These are phyloP conservation scores for Lacanobia oleracea DNA, from an alignment of 2,888 invertebrate genomes.

Conservation along the genomic window DNA sequence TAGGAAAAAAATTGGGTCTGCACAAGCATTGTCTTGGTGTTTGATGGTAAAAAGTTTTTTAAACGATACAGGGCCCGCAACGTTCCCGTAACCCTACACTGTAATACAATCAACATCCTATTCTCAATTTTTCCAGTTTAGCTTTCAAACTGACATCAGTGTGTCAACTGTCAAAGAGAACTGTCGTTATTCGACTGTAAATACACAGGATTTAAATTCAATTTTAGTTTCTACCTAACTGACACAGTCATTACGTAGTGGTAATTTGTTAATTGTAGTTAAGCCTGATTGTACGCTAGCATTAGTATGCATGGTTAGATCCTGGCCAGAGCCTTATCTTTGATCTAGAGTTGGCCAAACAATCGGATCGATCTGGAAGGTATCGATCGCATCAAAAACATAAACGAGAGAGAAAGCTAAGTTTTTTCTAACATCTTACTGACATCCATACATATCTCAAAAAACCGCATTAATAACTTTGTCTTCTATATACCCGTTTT, in stretches of 20 bases:
- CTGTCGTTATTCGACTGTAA: not conserved
- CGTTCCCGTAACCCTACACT: too few relatives aligned
- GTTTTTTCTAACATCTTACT: not conserved
- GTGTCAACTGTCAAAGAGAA: not conserved
- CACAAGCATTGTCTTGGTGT: too few relatives aligned
- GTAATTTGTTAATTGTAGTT: slow-evolving; percentile 49
- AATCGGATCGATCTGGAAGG: slow-evolving; percentile 16
- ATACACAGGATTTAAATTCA: slow-evolving; percentile 2
- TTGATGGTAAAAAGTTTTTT: too few relatives aligned
- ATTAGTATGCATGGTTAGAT: slow-evolving; percentile 52
- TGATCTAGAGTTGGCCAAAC: slow-evolving; percentile 20
- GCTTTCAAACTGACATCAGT: not conserved
- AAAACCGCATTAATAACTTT: too few relatives aligned
- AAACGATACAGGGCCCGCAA: too few relatives aligned
- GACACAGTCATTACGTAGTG: slow-evolving; percentile 42
- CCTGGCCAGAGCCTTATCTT: slow-evolving; percentile 41
- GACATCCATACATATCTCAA: too few relatives aligned
- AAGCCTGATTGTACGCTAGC: slow-evolving; percentile 38
- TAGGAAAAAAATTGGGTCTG: too few relatives aligned
- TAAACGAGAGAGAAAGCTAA: not conserved
- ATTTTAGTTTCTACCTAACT: slow-evolving; percentile 42
- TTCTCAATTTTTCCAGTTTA: not conserved
- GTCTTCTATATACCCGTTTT: too few relatives aligned
- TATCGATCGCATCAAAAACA: slow-evolving; percentile 1
- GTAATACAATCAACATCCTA: too few relatives aligned